These are phyloP conservation scores for Holacanthella duospinosa DNA, from an alignment of 2,888 invertebrate genomes.

Conservation along the genomic window DNA sequence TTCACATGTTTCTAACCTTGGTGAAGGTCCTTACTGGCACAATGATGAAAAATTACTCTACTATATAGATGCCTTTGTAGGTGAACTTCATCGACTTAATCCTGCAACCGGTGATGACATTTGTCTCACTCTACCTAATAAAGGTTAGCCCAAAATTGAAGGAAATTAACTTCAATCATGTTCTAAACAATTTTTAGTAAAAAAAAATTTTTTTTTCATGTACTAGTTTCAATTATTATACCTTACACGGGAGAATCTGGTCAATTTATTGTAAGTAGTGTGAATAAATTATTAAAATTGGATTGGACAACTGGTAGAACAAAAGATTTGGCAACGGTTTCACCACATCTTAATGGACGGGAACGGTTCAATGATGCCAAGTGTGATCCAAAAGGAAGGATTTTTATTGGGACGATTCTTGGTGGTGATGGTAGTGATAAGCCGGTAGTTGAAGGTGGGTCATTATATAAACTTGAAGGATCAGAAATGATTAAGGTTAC, in stretches of 20 bases:
- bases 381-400: constrained; percentile 13
- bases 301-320: constrained; percentile 9
- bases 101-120: constrained; percentile 1
- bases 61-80: constrained; percentile 11
- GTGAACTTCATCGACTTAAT: constrained; percentile 5
- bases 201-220: no score
- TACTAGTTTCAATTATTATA: constrained; percentile 14
- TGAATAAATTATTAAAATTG: constrained; percentile 13
- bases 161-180: no score
- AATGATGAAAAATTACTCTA: constrained; percentile 8
- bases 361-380: constrained; percentile 22
- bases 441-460: constrained; percentile 8
- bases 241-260: constrained; percentile 10
- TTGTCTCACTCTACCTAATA: not conserved
- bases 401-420: constrained; percentile 17
- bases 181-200: no score
- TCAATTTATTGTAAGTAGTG: constrained; percentile 11
- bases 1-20: not conserved
- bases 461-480: constrained; percentile 15
- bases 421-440: not conserved
- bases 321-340: constrained; percentile 6
- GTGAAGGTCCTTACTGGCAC: constrained; percentile 13
- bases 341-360: constrained; percentile 1
- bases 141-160: not conserved
- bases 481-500: constrained; percentile 7